Percentiles rank a stretch among this genome's conserved stretches.
phyloP scores from a whole-genome alignment of 2,797 vertebrate species.

The Jordanella pulchra region DNA sequence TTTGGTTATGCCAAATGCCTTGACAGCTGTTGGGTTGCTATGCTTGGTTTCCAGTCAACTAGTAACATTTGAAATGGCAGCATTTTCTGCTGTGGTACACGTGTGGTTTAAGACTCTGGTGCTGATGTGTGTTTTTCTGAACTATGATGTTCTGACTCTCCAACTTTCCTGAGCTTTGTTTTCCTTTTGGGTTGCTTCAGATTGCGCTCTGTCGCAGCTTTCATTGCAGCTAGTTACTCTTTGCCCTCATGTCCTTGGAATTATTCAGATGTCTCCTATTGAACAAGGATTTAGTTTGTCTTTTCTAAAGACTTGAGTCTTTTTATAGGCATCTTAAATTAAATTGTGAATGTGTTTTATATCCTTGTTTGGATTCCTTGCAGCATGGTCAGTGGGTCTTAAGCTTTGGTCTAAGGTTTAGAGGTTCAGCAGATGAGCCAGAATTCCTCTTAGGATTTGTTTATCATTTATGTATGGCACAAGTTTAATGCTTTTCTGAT shows the following conservation, averaged over 20 bases:
- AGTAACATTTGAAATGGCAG: background rate
- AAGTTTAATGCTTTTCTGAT: too few species aligned
- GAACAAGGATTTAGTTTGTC: constrained; percentile 6
- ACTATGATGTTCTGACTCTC: background rate
- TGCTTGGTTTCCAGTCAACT: background rate
- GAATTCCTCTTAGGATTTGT: constrained; percentile 2
- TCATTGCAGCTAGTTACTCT: background rate
- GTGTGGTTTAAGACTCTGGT: background rate
- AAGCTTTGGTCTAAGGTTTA: constrained; percentile 7
- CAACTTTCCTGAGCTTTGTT: constrained; percentile 1
- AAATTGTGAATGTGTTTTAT: background rate
- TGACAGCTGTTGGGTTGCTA: background rate
- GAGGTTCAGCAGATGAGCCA: constrained; percentile 1
- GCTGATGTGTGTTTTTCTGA: constrained; percentile 4
- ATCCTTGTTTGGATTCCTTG: constrained; percentile 25
- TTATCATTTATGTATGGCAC: background rate
- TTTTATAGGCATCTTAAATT: constrained; percentile 13
- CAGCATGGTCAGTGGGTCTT: constrained; percentile 1
- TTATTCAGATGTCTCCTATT: constrained; percentile 1
- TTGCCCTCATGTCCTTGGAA: background rate
- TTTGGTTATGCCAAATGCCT: background rate
- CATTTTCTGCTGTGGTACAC: background rate
- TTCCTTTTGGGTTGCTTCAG: constrained; percentile 15
- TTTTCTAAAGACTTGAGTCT: background rate
- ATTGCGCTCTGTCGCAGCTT: background rate